These are phyloP conservation scores for Apteryx owenii DNA, from an alignment of 2,113 vertebrate genomes.

Conservation along the genomic window DNA sequence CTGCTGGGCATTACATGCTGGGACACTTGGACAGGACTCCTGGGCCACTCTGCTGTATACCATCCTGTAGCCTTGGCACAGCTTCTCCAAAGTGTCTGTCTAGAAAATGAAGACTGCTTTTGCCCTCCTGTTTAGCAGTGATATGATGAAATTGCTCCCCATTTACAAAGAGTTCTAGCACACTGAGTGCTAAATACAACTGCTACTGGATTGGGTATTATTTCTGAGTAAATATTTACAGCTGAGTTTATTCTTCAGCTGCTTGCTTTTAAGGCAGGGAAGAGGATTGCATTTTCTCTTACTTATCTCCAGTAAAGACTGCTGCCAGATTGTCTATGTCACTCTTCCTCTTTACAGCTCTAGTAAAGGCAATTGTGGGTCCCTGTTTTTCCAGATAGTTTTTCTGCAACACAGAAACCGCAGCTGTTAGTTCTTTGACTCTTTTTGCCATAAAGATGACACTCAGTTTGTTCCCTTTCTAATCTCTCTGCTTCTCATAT, in stretches of 20 bases:
- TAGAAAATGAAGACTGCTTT: neutral
- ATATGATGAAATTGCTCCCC: too few relatives aligned
- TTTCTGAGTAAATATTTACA: neutral
- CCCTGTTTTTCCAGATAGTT: neutral
- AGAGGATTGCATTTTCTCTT: neutral
- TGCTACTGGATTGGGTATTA: neutral
- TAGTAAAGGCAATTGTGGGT: neutral
- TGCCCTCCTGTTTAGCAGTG: neutral
- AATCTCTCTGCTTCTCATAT: neutral
- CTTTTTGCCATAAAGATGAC: neutral
- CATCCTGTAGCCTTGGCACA: neutral
- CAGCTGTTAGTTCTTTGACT: neutral
- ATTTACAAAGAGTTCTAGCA: neutral
- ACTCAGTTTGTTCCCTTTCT: neutral
- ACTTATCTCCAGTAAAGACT: neutral
- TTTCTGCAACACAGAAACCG: neutral
- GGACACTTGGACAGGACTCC: neutral
- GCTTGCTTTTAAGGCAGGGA: neutral
- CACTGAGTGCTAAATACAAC: neutral
- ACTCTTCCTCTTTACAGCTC: neutral
- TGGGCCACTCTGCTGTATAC: accelerated
- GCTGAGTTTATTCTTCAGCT: neutral
- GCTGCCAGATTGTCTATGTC: neutral
- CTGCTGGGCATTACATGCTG: neutral
- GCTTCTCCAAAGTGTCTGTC: neutral